Evolutionary conservation across 2,797 vertebrate genomes (phyloP), one percentile per base, ranked within the genome.

Genomic region (Aeoliscus strigatus): DNA sequence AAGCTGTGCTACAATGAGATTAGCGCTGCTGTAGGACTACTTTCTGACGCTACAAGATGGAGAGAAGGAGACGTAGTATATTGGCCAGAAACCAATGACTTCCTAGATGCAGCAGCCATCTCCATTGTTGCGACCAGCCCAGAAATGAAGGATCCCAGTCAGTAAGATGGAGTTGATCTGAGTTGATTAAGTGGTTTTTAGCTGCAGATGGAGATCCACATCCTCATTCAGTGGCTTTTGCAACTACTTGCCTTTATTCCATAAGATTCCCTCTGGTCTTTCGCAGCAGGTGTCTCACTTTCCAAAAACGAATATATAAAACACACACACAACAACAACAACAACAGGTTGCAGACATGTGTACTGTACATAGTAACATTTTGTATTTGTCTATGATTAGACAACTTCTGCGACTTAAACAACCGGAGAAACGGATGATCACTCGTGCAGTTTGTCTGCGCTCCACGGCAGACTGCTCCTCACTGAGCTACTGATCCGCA

Each of bases 291-390:
- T 62, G 52, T 52, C 29, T 50, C 37, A 38, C 27, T 33, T 23
- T 35, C 37, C 30, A 17, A 38, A 42, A 25, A 42, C n/a, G n/a
- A n/a, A n/a, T n/a, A n/a, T n/a, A n/a, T n/a, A n/a, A n/a, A n/a
- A n/a, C n/a, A n/a, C n/a, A n/a, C n/a, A n/a, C 44, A 15, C 16
- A 29, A 49, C 39, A 49, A 35, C 14, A 68, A 50, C 55, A 47
- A 51, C 38, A 43, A 54, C 73, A 67, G 53, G 70, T 65, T 51
- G 36, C 35, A 36, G 57, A 36, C 52, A 74, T 39, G 48, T 36
- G 50, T 73, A 52, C 64, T 87, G 84, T 86, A 84, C 73, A 87
- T 83, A 84, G 71, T 74, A 47, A 62, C 54, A 66, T 81, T 80
- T 84, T 83, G 65, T 82, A 80, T 78, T 81, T 67, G 80, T 75